phyloP scores from a whole-genome alignment of 1,140 invertebrate genomes.

The Pogonus chalceus region DNA sequence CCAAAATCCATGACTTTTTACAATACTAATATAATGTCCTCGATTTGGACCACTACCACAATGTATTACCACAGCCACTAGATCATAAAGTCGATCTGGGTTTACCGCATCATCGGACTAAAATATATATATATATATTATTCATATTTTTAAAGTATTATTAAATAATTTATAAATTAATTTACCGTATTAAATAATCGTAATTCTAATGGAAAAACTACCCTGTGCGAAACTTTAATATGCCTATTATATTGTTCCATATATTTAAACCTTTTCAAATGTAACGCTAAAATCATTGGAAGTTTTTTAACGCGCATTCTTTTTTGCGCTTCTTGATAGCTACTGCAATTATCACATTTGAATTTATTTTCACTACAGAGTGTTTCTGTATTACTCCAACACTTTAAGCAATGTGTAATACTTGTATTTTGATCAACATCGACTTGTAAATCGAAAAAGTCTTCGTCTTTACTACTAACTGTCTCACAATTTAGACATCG shows the following conservation, averaged over 20 bases:
- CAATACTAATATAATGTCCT: conserved; percentile 99
- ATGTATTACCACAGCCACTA: conserved; percentile 98
- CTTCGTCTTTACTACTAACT: conserved; percentile 98
- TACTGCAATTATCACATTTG: conserved; percentile 98
- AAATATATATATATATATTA: conserved; percentile 28
- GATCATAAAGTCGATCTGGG: conserved; percentile 93
- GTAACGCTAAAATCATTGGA: conserved; percentile 93
- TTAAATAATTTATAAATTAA: conserved; percentile 19
- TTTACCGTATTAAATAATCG: conserved; percentile 94
- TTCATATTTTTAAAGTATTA: not conserved
- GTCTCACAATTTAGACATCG: conserved; percentile 99
- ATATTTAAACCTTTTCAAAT: conserved; percentile 98
- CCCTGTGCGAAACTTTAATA: conserved; percentile 97
- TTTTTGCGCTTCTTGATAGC: conserved; percentile 97
- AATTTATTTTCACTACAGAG: conserved; percentile 99
- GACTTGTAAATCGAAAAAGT: conserved; percentile 98
- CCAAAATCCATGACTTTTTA: conserved; percentile 99
- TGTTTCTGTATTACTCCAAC: conserved; percentile 97
- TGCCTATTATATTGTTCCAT: conserved; percentile 97
- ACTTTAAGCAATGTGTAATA: conserved; percentile 94
- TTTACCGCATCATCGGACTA: conserved; percentile 96
- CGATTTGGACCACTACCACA: conserved; percentile 98
- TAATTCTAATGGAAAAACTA: conserved; percentile 96
- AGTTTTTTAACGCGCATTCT: conserved; percentile 97
- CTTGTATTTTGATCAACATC: conserved; percentile 99